Percentiles rank a stretch among this genome's conserved stretches.
Evolutionary conservation across 2,797 vertebrate species (phyloP).

Genomic region (Hephaestus fuliginosus): DNA sequence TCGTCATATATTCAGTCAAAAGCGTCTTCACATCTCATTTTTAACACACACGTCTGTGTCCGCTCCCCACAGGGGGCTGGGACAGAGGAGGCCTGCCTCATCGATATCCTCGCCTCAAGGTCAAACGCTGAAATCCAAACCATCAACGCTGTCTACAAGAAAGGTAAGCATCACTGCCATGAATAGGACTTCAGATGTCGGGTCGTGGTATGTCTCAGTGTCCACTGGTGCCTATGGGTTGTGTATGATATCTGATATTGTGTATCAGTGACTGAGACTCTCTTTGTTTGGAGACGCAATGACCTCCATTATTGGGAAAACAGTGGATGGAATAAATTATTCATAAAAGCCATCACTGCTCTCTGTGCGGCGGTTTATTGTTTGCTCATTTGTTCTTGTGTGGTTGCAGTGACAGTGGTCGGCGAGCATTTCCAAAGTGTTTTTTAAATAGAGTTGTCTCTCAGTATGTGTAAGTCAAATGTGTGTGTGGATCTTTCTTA

Average conservation of each 20-base stretch:
- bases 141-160: constrained; percentile 87
- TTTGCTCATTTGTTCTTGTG: constrained; percentile 36
- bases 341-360: constrained; percentile 53
- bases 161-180: constrained; percentile 76
- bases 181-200: constrained; percentile 1
- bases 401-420: neutral
- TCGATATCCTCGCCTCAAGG: constrained; percentile 95
- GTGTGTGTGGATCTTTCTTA: neutral
- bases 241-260: constrained; percentile 61
- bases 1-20: neutral
- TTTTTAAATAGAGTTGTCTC: neutral
- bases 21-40: neutral
- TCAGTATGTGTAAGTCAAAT: neutral
- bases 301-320: constrained; percentile 61
- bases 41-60: neutral
- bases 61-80: constrained; percentile 90
- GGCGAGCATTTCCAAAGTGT: neutral
- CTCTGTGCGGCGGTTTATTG: constrained; percentile 21
- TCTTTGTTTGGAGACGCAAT: constrained; percentile 44
- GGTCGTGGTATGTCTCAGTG: neutral
- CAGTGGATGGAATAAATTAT: constrained; percentile 65
- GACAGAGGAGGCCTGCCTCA: constrained; percentile 95
- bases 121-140: constrained; percentile 85
- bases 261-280: constrained; percentile 29
- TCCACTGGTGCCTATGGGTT: neutral